These are phyloP conservation scores for Myotis yumanensis DNA, from an alignment of 2,113 vertebrate genomes.

Conservation along the genomic window DNA sequence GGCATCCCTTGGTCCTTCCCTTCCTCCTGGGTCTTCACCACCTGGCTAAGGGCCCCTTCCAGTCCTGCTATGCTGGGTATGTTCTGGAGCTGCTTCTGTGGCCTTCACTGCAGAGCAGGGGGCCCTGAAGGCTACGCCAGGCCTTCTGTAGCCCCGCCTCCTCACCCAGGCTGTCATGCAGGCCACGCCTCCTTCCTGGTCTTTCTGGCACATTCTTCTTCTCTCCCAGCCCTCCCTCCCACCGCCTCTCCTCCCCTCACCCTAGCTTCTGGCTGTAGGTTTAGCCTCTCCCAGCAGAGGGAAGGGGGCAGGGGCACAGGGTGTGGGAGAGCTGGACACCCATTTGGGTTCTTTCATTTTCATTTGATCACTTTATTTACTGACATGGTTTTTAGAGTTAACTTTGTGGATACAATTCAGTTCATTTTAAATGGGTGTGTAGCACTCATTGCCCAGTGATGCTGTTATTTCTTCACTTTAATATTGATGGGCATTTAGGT, in stretches of 20 bases:
- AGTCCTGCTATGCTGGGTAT: neutral
- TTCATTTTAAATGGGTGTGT: neutral
- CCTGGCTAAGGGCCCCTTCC: neutral
- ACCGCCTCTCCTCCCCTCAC: neutral
- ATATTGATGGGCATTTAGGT: neutral
- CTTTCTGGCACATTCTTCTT: neutral
- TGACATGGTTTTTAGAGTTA: neutral
- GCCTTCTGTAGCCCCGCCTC: no score
- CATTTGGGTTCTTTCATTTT: neutral
- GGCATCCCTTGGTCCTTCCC: neutral
- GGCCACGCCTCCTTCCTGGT: neutral
- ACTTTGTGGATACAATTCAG: neutral
- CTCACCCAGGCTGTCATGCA: neutral
- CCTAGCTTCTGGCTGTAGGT: neutral
- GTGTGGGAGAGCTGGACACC: neutral
- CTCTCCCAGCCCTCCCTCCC: neutral
- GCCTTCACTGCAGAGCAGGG: neutral
- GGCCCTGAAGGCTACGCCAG: neutral
- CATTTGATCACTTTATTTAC: neutral
- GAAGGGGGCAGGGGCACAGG: neutral
- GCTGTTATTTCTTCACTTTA: neutral
- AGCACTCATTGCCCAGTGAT: neutral
- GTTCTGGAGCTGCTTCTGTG: neutral
- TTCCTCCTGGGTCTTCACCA: neutral
- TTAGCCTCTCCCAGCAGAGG: neutral